phyloP scores from a whole-genome alignment of 2,113 vertebrate genomes.

The Ascaphus truei region DNA sequence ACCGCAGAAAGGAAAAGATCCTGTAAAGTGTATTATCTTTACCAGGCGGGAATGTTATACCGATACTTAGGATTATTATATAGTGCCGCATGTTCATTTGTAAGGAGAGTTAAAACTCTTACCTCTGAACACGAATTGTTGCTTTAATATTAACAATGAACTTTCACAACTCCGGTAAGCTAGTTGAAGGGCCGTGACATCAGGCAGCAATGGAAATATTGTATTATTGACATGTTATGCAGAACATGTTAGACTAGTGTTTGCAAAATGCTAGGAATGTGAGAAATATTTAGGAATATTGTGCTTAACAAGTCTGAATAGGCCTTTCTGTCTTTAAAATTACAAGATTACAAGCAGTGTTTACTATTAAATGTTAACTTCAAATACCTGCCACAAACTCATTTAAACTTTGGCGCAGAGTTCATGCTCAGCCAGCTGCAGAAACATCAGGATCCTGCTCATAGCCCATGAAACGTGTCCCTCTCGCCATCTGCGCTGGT shows the following conservation, averaged over 20 bases:
- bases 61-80: too few relatives aligned
- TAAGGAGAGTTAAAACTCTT: too few relatives aligned
- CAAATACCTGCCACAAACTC: too few relatives aligned
- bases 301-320: conserved; percentile 31
- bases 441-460: neutral
- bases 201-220: neutral
- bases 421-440: conserved; percentile 9
- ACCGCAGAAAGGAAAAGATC: too few relatives aligned
- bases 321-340: conserved; percentile 7
- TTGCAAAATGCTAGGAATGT: conserved; percentile 29
- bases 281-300: conserved; percentile 24
- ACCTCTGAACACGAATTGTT: too few relatives aligned
- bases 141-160: too few relatives aligned
- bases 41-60: too few relatives aligned
- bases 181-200: neutral
- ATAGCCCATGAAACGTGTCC: neutral
- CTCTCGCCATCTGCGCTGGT: neutral
- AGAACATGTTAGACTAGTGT: conserved; percentile 1
- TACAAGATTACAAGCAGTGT: conserved; percentile 18
- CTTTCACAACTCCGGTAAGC: neutral
- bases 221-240: conserved; percentile 4
- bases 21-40: too few relatives aligned
- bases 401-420: neutral
- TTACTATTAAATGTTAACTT: conserved; percentile 16
- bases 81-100: too few relatives aligned